Evolutionary conservation across 2,113 vertebrate genomes (phyloP), one percentile per base, ranked within the genome.

Genomic region (Ia io): DNA sequence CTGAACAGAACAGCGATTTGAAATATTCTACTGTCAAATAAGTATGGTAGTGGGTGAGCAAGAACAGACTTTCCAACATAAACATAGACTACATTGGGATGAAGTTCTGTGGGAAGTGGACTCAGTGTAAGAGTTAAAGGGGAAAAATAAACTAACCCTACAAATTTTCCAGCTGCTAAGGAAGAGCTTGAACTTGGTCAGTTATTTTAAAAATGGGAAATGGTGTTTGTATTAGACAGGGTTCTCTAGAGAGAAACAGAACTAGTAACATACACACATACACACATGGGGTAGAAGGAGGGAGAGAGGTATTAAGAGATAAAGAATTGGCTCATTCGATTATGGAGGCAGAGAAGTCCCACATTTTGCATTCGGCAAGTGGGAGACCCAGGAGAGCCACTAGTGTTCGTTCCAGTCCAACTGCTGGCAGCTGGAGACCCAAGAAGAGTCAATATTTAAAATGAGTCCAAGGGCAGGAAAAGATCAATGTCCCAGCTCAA

Each of bases 21-120:
- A 95, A 79, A 79, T 74, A 79, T 70, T 91, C 69, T 32, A 47
- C 89, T 89, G 42, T 37, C 49, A 70, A 37, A 84, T n/a, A 86
- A 76, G 28, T 59, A 70, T 42, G 61, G 56, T 63, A 63, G 28
- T 69, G 28, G 63, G 32, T 65, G 80, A 78, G 6, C 49, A 59
- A 47, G 83, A 74, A 69, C 93, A 94, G 76, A 35, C 92, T 83
- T 76, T 70, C 23, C 49, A 79, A 11, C 3, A 49, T 35, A 86
- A 94, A 73, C 71, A 74, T 67, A 78, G 37, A 37, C 80, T 80
- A 32, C n/a, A 3, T 76, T 28, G 16, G 91, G 94, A 42, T 83
- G 44, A 78, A 91, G 51, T 63, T 95, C 61, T 78, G 87, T 83
- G 69, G 67, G 63, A 93, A 63, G 70, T 40, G 49, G 86, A 70